Percentiles rank a stretch among this genome's conserved stretches.
Conservation (phyloP, 1,140 invertebrate genomes). For the Leptinotarsa lineolata region DNA sequence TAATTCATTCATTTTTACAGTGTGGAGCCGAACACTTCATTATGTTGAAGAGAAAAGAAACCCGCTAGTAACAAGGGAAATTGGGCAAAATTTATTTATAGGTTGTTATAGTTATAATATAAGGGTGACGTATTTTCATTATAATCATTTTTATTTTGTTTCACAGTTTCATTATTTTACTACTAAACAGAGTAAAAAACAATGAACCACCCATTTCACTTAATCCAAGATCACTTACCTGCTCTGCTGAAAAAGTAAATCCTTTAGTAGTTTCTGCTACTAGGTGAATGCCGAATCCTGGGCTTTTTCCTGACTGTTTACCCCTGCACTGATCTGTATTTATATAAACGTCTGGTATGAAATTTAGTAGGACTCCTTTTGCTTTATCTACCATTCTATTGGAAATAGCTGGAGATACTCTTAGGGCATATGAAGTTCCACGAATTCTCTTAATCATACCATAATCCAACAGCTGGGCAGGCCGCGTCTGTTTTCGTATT, state of each 20-base stretch:
- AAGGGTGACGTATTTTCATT: too few relatives aligned
- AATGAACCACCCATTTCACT: too few relatives aligned
- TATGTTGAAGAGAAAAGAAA: too few relatives aligned
- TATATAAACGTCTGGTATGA: conserved; percentile 94
- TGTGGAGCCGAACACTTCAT: too few relatives aligned
- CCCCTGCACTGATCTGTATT: conserved; percentile 90
- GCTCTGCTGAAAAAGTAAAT: conserved; percentile 74
- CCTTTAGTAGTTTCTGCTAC: conserved; percentile 92
- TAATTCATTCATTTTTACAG: too few relatives aligned
- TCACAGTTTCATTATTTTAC: too few relatives aligned
- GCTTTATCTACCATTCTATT: conserved; percentile 92
- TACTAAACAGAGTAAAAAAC: too few relatives aligned
- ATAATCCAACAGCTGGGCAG: conserved; percentile 70
- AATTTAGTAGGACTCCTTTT: conserved; percentile 89
- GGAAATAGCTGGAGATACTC: conserved; percentile 88
- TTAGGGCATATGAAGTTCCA: conserved; percentile 84
- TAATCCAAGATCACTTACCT: conserved; percentile 49
- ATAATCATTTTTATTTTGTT: too few relatives aligned
- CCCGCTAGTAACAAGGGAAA: too few relatives aligned
- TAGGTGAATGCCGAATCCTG: conserved; percentile 88
- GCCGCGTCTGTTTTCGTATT: conserved; percentile 62
- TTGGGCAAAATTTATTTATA: too few relatives aligned
- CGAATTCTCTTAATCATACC: conserved; percentile 94
- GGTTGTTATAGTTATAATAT: too few relatives aligned
- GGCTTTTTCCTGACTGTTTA: conserved; percentile 82